Percentiles rank a stretch among this genome's conserved stretches.
Evolutionary conservation across 64 coral and sea anemone genomes (phyloP).

Genomic region (Anthopleura sola): DNA sequence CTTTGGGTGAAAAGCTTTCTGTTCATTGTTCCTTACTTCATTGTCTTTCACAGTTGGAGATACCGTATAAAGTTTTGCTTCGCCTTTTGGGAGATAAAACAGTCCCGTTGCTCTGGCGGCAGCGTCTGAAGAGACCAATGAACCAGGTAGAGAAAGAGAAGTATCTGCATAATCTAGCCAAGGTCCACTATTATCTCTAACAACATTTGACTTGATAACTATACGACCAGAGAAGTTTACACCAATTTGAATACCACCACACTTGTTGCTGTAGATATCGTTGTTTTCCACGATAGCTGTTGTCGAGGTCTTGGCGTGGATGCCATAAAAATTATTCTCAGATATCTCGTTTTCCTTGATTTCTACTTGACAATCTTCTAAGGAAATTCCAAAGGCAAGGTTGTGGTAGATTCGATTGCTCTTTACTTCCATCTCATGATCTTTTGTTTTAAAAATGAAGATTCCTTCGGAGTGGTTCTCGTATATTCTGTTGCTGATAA

Average conservation of each 20-base stretch:
- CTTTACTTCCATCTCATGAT: background rate
- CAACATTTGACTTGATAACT: constrained; percentile 35
- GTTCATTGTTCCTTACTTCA: constrained; percentile 32
- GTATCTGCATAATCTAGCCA: constrained; percentile 34
- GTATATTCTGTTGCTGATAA: constrained; percentile 45
- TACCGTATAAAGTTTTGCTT: constrained; percentile 31
- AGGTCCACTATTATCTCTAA: constrained; percentile 64
- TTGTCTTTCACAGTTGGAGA: constrained; percentile 30
- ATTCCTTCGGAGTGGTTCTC: constrained; percentile 56
- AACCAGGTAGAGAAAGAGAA: background rate
- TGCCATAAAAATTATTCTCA: constrained; percentile 64
- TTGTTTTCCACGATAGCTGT: constrained; percentile 42
- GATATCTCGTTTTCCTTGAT: constrained; percentile 51
- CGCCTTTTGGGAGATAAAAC: constrained; percentile 36
- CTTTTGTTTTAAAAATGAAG: background rate
- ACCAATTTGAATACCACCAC: constrained; percentile 67
- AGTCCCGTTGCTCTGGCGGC: background rate
- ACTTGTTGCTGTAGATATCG: constrained; percentile 61
- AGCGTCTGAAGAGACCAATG: background rate
- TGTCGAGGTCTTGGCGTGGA: constrained; percentile 47
- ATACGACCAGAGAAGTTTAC: constrained; percentile 64
- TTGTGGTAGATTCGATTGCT: constrained; percentile 70
- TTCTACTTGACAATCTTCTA: constrained; percentile 1
- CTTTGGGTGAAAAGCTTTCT: constrained; percentile 57
- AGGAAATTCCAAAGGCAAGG: constrained; percentile 61